phyloP scores from a whole-genome alignment of 2,888 invertebrate genomes.

The Trachelus tabidus region DNA sequence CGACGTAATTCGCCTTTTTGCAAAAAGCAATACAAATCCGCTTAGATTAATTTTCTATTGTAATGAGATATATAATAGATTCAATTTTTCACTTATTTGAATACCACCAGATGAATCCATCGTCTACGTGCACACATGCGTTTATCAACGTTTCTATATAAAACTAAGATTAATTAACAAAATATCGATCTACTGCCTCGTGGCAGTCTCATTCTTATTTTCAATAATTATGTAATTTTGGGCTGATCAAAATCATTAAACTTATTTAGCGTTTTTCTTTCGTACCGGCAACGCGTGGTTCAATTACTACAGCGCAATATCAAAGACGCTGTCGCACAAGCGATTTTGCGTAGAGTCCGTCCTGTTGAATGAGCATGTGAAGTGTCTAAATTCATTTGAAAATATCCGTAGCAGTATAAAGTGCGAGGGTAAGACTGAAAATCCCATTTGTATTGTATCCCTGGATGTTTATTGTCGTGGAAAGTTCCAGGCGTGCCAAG shows the following conservation, averaged over 20 bases:
- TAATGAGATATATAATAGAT: not conserved
- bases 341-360: not conserved
- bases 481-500: slow-evolving; percentile 3
- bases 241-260: not conserved
- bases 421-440: not conserved
- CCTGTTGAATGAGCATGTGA: not conserved
- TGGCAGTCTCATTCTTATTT: not conserved
- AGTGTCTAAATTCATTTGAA: not conserved
- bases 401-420: not conserved
- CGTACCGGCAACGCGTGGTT: not conserved
- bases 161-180: not conserved
- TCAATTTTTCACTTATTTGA: not conserved
- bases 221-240: not conserved
- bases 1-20: slow-evolving; percentile 1
- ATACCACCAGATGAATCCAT: not conserved
- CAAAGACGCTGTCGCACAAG: not conserved
- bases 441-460: not conserved
- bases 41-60: not conserved
- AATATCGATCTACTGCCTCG: not conserved
- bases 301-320: not conserved
- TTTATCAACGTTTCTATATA: not conserved
- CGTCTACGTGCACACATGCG: not conserved
- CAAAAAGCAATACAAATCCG: not conserved
- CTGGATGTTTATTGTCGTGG: not conserved
- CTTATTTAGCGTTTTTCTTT: not conserved